phyloP scores from a whole-genome alignment of 2,113 vertebrate species.

The Petromus typicus region DNA sequence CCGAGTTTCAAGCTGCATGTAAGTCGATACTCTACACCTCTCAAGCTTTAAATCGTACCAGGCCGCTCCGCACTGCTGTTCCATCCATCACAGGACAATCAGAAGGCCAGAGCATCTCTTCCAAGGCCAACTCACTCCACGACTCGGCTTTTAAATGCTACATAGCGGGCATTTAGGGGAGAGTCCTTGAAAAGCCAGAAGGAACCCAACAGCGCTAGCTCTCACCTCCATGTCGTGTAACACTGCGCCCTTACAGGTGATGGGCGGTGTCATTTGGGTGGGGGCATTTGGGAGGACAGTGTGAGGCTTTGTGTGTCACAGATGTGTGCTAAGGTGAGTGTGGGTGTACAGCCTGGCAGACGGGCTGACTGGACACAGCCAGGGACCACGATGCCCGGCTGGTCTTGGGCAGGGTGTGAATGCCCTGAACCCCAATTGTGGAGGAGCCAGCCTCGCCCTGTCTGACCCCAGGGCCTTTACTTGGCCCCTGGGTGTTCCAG shows the following conservation, averaged over 20 bases:
- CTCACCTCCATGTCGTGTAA: background rate
- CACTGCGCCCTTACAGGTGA: background rate
- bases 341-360: background rate
- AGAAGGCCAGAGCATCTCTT: background rate
- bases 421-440: fast-evolving
- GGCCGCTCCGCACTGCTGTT: fast-evolving
- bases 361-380: background rate
- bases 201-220: background rate
- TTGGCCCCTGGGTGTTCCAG: background rate
- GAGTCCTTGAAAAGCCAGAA: background rate
- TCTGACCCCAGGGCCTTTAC: background rate
- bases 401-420: background rate
- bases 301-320: background rate
- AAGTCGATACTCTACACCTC: background rate
- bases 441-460: background rate
- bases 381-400: background rate
- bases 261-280: background rate
- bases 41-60: background rate
- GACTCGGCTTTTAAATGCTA: background rate
- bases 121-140: background rate
- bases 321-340: background rate
- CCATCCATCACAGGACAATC: background rate
- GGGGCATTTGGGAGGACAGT: background rate
- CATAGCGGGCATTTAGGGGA: background rate
- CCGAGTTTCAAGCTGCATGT: background rate